Base-by-base conservation (phyloP, 2,888 invertebrate genomes). In the Tupiocoris notatus region DNA sequence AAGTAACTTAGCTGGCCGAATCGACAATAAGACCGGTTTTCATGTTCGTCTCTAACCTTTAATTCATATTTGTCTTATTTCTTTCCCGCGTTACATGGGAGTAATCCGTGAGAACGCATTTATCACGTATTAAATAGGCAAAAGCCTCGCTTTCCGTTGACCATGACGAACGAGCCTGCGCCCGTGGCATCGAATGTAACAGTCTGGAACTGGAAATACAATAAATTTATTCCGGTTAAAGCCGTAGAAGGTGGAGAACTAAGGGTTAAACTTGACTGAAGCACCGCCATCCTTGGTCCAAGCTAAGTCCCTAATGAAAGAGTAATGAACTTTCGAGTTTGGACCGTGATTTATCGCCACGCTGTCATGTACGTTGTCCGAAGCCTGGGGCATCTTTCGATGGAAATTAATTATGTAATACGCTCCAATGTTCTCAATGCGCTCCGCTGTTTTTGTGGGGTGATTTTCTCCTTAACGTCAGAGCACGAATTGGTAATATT, bases 191-290 rank as follows among this genome's bases (percentile, higher is more conserved):
- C 39, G 21, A 62, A 25, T 61, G 62, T 73, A 62, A 73, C 73
- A 62, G 73, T 61, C 73, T 73, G 62, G 23, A 73, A 73, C 73
- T 61, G 61, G 73, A 73, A 73, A 73, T 18, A 73, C 62, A 73
- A 73, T 73, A 73, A 63, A 73, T 73, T 73, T 73, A 73, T 73
- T 70, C 73, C 54, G 73, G 56, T 70, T 73, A 39, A 73, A 62
- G 25, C 61, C n/a, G 73, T 20, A 62, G 73, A 61, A 16, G 62
- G 73, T 20, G 62, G 63, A 17, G 20, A 22, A 56, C 1, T 3
- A 24, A 62, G 73, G 62, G 58, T 17, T 25, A 59, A 18, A 24
- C 70, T 25, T 54, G 58, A 65, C 59, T 54, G 58, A 65, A 65
- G 65, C 39, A 39, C 63, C 63, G 63, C 63, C 22, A 2, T 12